A percentile compares a stretch with the other conserved stretches of the same genome.
Conservation (phyloP, 2,797 vertebrate genomes). For the Neosilurus mollespiculum region DNA sequence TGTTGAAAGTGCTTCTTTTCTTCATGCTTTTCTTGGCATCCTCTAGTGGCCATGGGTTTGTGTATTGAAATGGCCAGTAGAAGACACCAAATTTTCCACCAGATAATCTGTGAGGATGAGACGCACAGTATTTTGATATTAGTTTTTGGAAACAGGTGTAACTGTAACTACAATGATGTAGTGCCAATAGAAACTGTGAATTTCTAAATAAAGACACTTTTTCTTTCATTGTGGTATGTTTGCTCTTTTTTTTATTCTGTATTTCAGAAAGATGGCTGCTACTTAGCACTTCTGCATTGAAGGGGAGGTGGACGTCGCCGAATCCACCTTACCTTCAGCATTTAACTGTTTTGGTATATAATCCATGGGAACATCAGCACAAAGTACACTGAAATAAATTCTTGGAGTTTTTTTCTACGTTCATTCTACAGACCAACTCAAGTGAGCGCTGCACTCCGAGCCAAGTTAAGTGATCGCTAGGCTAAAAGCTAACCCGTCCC, state of each 20-base stretch:
- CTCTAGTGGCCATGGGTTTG: conserved; percentile 62
- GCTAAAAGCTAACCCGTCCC: too few relatives aligned
- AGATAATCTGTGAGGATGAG: conserved; percentile 66
- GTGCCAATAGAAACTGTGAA: conserved; percentile 99
- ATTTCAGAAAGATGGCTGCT: not conserved
- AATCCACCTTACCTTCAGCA: not conserved
- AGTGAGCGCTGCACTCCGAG: too few relatives aligned
- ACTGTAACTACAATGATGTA: conserved; percentile 91
- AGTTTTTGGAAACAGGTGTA: conserved; percentile 71
- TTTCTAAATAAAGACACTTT: conserved; percentile 97
- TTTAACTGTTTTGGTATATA: too few relatives aligned
- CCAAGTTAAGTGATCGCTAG: too few relatives aligned
- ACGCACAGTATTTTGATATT: conserved; percentile 74
- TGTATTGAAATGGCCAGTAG: conserved; percentile 67
- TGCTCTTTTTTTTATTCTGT: not conserved
- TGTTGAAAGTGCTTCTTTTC: conserved; percentile 80
- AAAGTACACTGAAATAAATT: too few relatives aligned
- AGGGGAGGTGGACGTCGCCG: too few relatives aligned
- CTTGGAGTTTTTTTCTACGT: too few relatives aligned
- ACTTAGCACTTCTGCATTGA: not conserved
- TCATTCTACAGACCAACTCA: too few relatives aligned
- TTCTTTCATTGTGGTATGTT: conserved; percentile 63
- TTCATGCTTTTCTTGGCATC: conserved; percentile 31
- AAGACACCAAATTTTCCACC: conserved; percentile 37
- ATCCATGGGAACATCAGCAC: too few relatives aligned